These are phyloP conservation scores for Cydia pomonella DNA, from an alignment of 1,140 invertebrate genomes.

Conservation along the genomic window DNA sequence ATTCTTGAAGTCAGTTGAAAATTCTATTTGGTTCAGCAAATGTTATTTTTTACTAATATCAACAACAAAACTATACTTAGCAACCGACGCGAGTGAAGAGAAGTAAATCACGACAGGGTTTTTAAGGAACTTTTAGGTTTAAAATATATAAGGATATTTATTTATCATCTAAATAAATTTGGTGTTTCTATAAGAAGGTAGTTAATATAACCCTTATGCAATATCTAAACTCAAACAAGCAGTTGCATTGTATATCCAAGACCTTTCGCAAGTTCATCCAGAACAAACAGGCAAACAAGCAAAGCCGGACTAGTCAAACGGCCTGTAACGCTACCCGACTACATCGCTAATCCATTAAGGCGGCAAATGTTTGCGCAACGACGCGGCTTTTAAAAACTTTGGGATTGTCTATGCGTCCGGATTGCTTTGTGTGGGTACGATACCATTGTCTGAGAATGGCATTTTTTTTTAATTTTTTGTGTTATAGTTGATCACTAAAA, in stretches of 20 bases:
- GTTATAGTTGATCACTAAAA: neutral
- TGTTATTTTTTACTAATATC: too few relatives aligned
- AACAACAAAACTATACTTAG: too few relatives aligned
- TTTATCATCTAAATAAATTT: too few relatives aligned
- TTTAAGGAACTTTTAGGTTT: too few relatives aligned
- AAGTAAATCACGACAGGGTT: too few relatives aligned
- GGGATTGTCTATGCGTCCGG: constrained; percentile 28
- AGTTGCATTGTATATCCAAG: neutral
- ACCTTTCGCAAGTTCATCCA: constrained; percentile 30
- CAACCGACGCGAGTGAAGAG: too few relatives aligned
- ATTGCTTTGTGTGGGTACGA: constrained; percentile 42
- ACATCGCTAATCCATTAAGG: constrained; percentile 74
- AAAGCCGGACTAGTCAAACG: constrained; percentile 28
- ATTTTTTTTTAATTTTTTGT: constrained; percentile 34
- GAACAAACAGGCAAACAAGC: constrained; percentile 21
- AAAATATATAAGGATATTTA: too few relatives aligned
- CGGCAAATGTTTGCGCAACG: constrained; percentile 60
- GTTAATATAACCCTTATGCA: neutral
- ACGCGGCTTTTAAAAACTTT: constrained; percentile 32
- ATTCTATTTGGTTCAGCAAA: too few relatives aligned
- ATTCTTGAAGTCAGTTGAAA: too few relatives aligned
- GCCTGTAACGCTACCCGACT: constrained; percentile 59
- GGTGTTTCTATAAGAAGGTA: too few relatives aligned
- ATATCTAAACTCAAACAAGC: neutral
- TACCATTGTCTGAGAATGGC: constrained; percentile 33